These are phyloP conservation scores for Tetheella fluctuosa DNA, from an alignment of 2,888 invertebrate genomes.

Conservation along the genomic window DNA sequence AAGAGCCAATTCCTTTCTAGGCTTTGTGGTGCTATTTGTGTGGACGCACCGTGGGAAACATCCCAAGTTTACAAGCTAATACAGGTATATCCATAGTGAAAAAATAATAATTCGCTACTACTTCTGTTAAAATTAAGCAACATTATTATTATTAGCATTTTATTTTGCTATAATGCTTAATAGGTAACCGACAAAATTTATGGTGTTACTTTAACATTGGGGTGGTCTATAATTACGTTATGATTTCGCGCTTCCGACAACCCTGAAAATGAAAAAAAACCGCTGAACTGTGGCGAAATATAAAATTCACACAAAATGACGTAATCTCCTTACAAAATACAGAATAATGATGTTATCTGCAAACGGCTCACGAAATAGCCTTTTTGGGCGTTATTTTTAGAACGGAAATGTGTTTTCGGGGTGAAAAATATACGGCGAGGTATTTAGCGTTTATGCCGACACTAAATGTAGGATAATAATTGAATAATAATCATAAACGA, in stretches of 20 bases:
- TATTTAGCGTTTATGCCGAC: conserved; percentile 2
- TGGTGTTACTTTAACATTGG: background rate
- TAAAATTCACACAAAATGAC: conserved; percentile 9
- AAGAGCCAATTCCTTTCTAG: too few species aligned
- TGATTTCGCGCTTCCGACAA: background rate
- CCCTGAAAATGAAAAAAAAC: conserved; percentile 5
- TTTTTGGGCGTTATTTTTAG: conserved; percentile 9
- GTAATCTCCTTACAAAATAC: conserved; percentile 12
- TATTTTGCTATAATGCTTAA: too few species aligned
- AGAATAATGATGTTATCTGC: conserved; percentile 12
- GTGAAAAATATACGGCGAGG: conserved; percentile 7
- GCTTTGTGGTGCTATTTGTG: too few species aligned
- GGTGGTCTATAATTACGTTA: conserved; percentile 3
- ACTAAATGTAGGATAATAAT: background rate
- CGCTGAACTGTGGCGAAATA: conserved; percentile 8
- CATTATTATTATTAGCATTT: too few species aligned
- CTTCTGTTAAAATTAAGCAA: background rate
- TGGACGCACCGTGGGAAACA: too few species aligned
- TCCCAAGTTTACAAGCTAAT: too few species aligned
- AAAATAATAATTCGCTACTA: too few species aligned
- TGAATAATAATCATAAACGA: conserved; percentile 1
- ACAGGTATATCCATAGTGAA: too few species aligned
- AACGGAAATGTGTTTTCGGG: conserved; percentile 7
- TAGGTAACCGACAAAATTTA: background rate
- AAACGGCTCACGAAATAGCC: conserved; percentile 10